These are phyloP conservation scores for Neostethus bicornis DNA, from an alignment of 2,797 vertebrate genomes.

Conservation along the genomic window DNA sequence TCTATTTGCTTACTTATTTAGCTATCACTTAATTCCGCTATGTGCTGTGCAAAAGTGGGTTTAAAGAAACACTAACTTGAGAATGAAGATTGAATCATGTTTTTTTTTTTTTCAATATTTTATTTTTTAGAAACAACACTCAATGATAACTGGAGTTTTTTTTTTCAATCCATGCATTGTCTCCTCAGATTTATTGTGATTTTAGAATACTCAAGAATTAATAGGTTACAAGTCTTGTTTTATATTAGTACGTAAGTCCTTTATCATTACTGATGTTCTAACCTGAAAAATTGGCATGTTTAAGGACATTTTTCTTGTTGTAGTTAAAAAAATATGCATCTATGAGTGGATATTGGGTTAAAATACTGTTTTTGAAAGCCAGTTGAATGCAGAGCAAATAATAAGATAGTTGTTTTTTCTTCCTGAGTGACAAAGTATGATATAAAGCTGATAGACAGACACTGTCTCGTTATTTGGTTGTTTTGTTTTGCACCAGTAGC, in stretches of 20 bases:
- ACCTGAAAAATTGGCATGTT: neutral
- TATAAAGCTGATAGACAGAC: neutral
- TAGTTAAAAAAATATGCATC: slow-evolving; percentile 7
- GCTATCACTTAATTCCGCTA: neutral
- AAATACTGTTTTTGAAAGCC: slow-evolving; percentile 6
- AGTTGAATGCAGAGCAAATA: slow-evolving; percentile 7
- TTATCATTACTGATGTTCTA: neutral
- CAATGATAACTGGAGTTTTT: neutral
- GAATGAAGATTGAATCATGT: neutral
- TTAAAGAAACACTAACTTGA: slow-evolving; percentile 1
- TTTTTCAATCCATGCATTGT: slow-evolving; percentile 23
- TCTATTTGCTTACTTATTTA: neutral
- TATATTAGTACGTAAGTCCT: no score
- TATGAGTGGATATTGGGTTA: slow-evolving; percentile 28
- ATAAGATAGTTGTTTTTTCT: neutral
- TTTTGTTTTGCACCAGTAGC: neutral
- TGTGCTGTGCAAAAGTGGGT: neutral
- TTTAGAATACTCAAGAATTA: no score
- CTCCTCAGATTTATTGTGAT: neutral
- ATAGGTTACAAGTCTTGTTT: no score
- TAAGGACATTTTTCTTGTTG: neutral
- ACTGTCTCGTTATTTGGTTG: slow-evolving; percentile 9
- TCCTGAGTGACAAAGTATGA: neutral
- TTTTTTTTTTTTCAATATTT: no score
- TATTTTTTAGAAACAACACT: neutral